Percentiles rank a stretch among this genome's conserved stretches.
Conservation (phyloP, 2,113 vertebrate species). For the Thamnophis sirtalis region DNA sequence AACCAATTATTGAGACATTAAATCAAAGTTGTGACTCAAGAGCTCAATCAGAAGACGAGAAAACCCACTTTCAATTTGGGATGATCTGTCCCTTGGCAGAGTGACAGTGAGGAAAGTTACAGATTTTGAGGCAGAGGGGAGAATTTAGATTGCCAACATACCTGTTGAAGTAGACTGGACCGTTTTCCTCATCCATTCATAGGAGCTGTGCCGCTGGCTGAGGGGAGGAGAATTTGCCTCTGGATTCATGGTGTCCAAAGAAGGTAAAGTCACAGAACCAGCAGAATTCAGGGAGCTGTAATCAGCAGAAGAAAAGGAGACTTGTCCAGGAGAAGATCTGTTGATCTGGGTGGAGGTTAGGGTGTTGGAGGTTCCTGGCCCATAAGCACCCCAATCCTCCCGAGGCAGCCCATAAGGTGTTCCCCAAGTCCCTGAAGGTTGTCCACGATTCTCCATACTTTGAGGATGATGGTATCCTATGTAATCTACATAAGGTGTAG, state of each 20-base stretch:
- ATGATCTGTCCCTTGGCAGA: neutral
- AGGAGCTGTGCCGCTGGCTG: conserved; percentile 81
- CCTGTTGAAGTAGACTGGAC: conserved; percentile 86
- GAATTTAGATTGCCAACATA: conserved; percentile 50
- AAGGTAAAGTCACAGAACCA: conserved; percentile 69
- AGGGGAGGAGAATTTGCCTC: conserved; percentile 78
- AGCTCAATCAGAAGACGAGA: neutral
- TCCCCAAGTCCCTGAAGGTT: conserved; percentile 76
- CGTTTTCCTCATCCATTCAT: conserved; percentile 89
- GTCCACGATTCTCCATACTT: conserved; percentile 78
- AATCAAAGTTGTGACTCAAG: neutral
- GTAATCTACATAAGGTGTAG: conserved; percentile 85
- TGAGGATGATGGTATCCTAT: conserved; percentile 84
- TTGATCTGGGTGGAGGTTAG: conserved; percentile 70
- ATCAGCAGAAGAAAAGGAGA: conserved; percentile 77
- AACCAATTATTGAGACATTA: neutral
- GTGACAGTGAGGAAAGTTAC: neutral
- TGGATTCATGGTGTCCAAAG: conserved; percentile 71
- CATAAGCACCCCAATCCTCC: conserved; percentile 82
- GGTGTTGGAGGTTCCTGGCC: conserved; percentile 76
- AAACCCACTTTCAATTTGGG: neutral
- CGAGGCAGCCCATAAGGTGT: conserved; percentile 75
- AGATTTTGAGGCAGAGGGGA: too few species aligned
- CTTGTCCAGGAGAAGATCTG: conserved; percentile 77
- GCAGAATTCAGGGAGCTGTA: conserved; percentile 78